Base-by-base conservation (phyloP, 2,888 invertebrate genomes). In the Invenusta paracnida region DNA sequence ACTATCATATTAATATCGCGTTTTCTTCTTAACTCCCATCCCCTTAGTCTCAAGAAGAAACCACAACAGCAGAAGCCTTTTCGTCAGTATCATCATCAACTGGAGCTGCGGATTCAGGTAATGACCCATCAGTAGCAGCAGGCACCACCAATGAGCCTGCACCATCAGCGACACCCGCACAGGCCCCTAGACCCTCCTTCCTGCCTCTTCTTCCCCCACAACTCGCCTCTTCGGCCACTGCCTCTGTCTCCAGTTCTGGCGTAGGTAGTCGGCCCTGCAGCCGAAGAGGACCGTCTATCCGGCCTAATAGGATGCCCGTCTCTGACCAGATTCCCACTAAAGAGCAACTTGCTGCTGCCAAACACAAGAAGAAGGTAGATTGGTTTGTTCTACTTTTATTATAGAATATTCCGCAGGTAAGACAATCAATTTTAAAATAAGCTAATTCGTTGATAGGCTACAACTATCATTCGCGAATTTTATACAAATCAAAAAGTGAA, bases 311-410 rank as follows among this genome's bases (percentile, higher is more conserved):
- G 67, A 94, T 94, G 89, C 93, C 93, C 88, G 91, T 93, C 0
- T 93, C 94, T 0, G 91, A 92, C 0, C 93, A 93, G 87, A 92
- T 96, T 86, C 96, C 97, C 0, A 94, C 94, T 0, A 94, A 95
- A 89, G 95, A 96, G 17, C 95, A 96, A 88, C 92, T 99, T 66
- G 94, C 94, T 88, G 94, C 94, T 48, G 94, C 95, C 31, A 96
- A 96, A 92, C 94, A 95, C 89, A 96, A 95, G 91, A 99, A 99
- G 91, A 94, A 95, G 93, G 95, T 95, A 90, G 88, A n/a, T n/a
- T n/a, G n/a, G n/a, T n/a, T n/a, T n/a, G 91, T 89, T n/a, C 73
- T 85, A 81, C 27, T 73, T 85, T 73, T 87, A 86, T 85, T 66
- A 82, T 82, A 28, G 84, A 28, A 84, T 25, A 28, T 30, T 23